Evolutionary conservation across 1,140 invertebrate genomes (phyloP).

Genomic region (Cydia pomonella): DNA sequence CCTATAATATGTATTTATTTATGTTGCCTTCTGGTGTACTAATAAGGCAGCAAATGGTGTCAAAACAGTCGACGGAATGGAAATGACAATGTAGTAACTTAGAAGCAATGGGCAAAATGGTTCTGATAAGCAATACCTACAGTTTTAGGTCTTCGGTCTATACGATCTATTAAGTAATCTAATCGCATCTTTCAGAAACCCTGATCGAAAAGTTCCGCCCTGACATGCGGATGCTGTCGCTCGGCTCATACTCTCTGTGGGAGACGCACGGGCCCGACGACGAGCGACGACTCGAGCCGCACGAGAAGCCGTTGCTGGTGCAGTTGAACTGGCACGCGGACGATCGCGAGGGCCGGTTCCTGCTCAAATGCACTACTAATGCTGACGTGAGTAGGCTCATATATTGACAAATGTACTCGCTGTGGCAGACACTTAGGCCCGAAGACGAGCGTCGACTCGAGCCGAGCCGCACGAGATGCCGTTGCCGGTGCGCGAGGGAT

Average conservation of each 20-base stretch:
- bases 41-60: no score
- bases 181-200: slow-evolving; percentile 34
- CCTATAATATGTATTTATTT: no score
- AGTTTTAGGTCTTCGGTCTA: neutral
- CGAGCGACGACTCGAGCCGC: neutral
- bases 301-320: slow-evolving; percentile 1
- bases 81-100: no score
- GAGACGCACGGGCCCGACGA: slow-evolving; percentile 17
- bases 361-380: slow-evolving; percentile 12
- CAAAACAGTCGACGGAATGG: no score
- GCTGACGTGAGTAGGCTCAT: neutral
- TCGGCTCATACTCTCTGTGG: slow-evolving; percentile 11
- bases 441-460: neutral
- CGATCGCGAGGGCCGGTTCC: neutral
- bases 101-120: no score
- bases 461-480: neutral
- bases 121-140: neutral
- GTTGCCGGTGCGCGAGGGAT: neutral
- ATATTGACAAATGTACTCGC: neutral
- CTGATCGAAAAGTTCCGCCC: slow-evolving; percentile 10
- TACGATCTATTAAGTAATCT: neutral
- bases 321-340: slow-evolving; percentile 8
- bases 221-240: slow-evolving; percentile 1
- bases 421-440: neutral
- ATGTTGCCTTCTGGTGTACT: no score